Evolutionary conservation across 2,113 vertebrate species (phyloP), one percentile per base, ranked within the genome.

Genomic region (Coptodon rendalli): DNA sequence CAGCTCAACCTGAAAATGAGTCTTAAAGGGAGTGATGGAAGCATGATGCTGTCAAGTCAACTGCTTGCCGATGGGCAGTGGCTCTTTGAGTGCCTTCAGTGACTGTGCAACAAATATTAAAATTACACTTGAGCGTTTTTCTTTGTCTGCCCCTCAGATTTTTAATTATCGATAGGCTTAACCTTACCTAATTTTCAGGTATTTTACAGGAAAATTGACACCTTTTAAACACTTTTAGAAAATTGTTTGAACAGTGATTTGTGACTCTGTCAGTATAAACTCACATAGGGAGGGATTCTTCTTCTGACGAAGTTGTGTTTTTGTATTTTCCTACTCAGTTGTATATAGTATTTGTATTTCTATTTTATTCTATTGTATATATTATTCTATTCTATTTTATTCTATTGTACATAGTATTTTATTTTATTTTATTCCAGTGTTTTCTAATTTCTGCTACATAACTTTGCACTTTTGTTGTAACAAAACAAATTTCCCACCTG

Each of bases 121-220:
- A 57, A 57, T 57, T 29, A 29, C 24, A 29, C 24, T 0, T 27
- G 24, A 57, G 2, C 27, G 54, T 3, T 57, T 27, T 8, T 57
- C 54, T 57, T 57, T 0, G 54, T 27, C 54, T 57, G 54, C 54
- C 0, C 6, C 12, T 17, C 7, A 0, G 7, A 50, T 17, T 50
- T 50, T 50, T 17, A 50, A 17, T 17, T 50, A 50, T 50, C 7
- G 0, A 50, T 0, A 19, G 48, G 48, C 48, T 50, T 1, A 50
- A 50, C 48, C 7, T 50, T 0, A 0, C 16, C 16, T 50, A 50
- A 50, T 50, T 50, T 0, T 16, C 48, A 50, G 48, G 48, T 50
- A 0, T 50, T 50, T 50, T 50, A 50, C 4, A 50, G 17, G 48
- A 19, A 19, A 19, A 50, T 9, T 50, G 7, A 50, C 0, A 19